Evolutionary conservation across 2,888 invertebrate genomes (phyloP), one percentile per base, ranked within the genome.

Genomic region (Volucella bombylans): DNA sequence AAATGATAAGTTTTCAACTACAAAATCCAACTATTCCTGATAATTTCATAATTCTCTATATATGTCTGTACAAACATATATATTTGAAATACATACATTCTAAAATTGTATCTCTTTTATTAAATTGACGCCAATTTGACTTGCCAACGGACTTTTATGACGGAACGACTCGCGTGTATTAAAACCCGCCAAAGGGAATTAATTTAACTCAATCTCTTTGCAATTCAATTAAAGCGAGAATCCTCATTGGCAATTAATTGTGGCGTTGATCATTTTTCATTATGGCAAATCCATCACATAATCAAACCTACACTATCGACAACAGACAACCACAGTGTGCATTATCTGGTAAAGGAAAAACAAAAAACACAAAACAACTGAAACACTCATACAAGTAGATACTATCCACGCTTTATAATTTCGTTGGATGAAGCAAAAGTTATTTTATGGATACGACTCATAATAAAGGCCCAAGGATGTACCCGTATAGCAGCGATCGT

Each of bases 191-290:
- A 80, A 79, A 80, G 55, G 11, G 67, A 80, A 74, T 83, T 83
- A 79, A 83, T 79, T 65, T 76, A 52, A 80, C 79, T 61, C 73
- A 79, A 80, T 76, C 74, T 71, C 83, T 80, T 83, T 79, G 79
- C 83, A 80, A 83, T 83, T 83, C 79, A 83, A 80, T 83, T 83
- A 83, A 79, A 79, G 31, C 65, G 50, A 83, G 69, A 65, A 74
- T 69, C 79, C 65, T 79, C 74, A 61, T 74, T 71, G 74, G 69
- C 79, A 79, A 83, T 79, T 79, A 83, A 79, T 83, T 47, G 69
- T 39, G 59, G 64, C 74, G 79, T 61, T 78, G 78, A 73, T 79
- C 68, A 83, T 79, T 79, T 74, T 74, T 62, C 82, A 78, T 78
- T 55, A 50, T 71, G 41, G 62, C 72, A 50, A 82, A 82, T 82